Percentiles rank a stretch among this genome's conserved stretches.
phyloP scores from a whole-genome alignment of 2,113 vertebrate species.

The Dicrurus megarhynchus region DNA sequence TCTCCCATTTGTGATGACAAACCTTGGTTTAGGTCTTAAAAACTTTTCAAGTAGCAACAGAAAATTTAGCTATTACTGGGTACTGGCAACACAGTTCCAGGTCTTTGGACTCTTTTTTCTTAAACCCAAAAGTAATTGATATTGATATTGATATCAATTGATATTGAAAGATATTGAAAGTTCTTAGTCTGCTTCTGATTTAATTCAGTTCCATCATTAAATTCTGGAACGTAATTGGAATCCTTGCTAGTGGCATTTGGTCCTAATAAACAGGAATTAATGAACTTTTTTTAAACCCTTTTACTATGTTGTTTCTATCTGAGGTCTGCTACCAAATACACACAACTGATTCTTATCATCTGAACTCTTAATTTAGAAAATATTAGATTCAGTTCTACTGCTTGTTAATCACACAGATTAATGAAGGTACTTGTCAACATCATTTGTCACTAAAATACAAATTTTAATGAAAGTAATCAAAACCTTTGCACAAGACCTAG shows the following conservation, averaged over 20 bases:
- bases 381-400: not conserved
- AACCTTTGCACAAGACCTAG: not conserved
- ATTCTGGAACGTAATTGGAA: not conserved
- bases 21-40: not conserved
- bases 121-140: not conserved
- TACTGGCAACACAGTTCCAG: not conserved
- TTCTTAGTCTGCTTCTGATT: not conserved
- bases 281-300: not conserved
- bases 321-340: not conserved
- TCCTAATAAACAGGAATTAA: not conserved
- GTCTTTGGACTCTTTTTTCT: not conserved
- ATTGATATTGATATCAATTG: too few species aligned
- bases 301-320: not conserved
- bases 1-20: not conserved
- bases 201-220: not conserved
- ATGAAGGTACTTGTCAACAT: not conserved
- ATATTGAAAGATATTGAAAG: not conserved
- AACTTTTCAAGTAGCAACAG: not conserved
- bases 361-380: not conserved
- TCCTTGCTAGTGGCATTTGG: not conserved
- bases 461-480: not conserved
- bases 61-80: not conserved
- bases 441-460: not conserved
- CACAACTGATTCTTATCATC: not conserved
- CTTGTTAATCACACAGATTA: not conserved